phyloP scores from a whole-genome alignment of 1,140 invertebrate genomes.

The Orchesella cincta region DNA sequence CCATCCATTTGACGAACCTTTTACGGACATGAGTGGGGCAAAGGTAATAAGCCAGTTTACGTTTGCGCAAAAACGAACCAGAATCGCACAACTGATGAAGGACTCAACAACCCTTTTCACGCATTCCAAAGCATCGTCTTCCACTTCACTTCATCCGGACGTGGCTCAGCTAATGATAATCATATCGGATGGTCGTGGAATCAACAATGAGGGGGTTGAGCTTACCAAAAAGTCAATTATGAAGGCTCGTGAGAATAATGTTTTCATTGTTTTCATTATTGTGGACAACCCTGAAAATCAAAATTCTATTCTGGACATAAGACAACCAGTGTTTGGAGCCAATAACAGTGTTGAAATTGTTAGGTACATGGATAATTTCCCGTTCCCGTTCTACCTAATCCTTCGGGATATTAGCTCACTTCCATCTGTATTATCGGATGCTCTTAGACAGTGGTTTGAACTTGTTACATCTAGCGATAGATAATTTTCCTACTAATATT shows the following conservation, averaged over 20 bases:
- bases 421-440: conserved; percentile 88
- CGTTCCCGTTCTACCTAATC: conserved; percentile 98
- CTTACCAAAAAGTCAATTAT: conserved; percentile 76
- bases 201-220: conserved; percentile 84
- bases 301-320: conserved; percentile 85
- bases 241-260: conserved; percentile 72
- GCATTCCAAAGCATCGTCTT: conserved; percentile 28
- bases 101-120: conserved; percentile 71
- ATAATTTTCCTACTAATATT: conserved; percentile 26
- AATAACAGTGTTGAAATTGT: conserved; percentile 64
- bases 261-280: conserved; percentile 94
- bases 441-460: conserved; percentile 98
- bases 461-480: conserved; percentile 67
- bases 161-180: conserved; percentile 87
- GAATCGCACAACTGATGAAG: conserved; percentile 76
- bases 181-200: conserved; percentile 89
- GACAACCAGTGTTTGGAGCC: conserved; percentile 68
- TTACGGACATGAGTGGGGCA: conserved; percentile 77
- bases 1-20: conserved; percentile 82
- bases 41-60: conserved; percentile 74
- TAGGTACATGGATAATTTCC: conserved; percentile 91
- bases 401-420: conserved; percentile 83
- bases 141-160: conserved; percentile 59
- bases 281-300: conserved; percentile 90
- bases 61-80: conserved; percentile 79